Conservation (phyloP, 2,888 invertebrate genomes). For the Megalurothrips usitatus region DNA sequence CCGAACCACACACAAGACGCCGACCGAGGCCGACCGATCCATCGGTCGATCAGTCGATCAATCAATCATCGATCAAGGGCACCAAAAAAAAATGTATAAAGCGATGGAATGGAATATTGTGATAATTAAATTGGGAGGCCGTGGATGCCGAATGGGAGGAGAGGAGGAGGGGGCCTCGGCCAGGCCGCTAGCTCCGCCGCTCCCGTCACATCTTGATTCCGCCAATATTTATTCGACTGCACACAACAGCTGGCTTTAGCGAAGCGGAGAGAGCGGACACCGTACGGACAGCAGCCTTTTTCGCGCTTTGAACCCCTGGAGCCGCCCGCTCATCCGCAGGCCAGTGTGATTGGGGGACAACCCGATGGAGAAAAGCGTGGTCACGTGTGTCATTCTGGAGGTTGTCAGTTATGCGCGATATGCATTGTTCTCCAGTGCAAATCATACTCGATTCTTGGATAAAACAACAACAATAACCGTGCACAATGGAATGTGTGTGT, state of each 20-base stretch:
- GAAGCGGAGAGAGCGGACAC: no score
- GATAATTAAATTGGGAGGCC: constrained; percentile 17
- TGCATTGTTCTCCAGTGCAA: no score
- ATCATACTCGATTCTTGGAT: neutral
- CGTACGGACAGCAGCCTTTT: no score
- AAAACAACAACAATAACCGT: neutral
- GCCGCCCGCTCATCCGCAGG: no score
- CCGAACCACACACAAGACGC: neutral
- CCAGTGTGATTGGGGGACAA: no score
- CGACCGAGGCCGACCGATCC: neutral
- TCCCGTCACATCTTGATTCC: neutral
- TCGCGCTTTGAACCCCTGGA: no score
- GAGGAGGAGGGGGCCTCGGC: neutral
- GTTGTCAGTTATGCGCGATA: no score
- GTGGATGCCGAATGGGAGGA: neutral
- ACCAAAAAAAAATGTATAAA: neutral
- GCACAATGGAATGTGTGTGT: neutral
- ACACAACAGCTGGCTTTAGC: no score
- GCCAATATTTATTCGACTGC: neutral
- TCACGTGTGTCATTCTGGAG: no score
- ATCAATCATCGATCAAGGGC: constrained; percentile 6
- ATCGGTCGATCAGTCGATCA: neutral
- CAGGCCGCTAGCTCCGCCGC: neutral
- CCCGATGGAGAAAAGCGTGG: no score
- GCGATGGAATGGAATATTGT: neutral